Percentiles rank a stretch among this genome's conserved stretches.
phyloP scores from a whole-genome alignment of 2,113 vertebrate genomes.

The Calyptommatus sinebrachiatus region DNA sequence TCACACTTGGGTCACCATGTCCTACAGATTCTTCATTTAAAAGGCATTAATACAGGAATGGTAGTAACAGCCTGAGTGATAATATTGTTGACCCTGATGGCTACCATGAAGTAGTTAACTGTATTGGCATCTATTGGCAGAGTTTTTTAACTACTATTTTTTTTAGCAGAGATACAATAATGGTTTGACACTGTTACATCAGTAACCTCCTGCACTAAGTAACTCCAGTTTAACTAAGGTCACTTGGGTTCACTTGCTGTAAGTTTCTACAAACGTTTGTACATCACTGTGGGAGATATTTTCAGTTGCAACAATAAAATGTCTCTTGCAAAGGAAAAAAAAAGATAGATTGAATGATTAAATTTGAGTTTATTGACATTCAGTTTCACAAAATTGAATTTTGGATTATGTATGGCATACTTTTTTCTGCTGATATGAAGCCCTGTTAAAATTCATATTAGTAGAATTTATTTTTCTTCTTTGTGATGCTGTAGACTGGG shows the following conservation, averaged over 20 bases:
- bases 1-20: no score
- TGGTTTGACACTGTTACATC: no score
- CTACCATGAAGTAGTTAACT: no score
- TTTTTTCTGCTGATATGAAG: not conserved
- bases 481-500: not conserved
- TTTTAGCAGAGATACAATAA: no score
- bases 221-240: not conserved
- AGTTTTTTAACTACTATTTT: no score
- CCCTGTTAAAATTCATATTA: constrained; percentile 4
- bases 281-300: not conserved
- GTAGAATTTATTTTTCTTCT: not conserved
- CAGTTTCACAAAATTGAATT: constrained; percentile 14
- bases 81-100: no score
- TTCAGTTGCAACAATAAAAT: not conserved
- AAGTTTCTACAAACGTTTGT: constrained; percentile 3
- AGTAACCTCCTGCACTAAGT: no score
- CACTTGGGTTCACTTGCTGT: rapidly evolving
- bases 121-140: no score
- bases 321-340: not conserved
- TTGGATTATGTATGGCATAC: constrained; percentile 5
- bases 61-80: no score
- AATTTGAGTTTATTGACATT: constrained; percentile 20
- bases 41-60: no score
- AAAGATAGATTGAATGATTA: constrained; percentile 19
- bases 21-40: no score